Evolutionary conservation across 2,113 vertebrate genomes (phyloP).

Genomic region (Meleagris gallopavo): DNA sequence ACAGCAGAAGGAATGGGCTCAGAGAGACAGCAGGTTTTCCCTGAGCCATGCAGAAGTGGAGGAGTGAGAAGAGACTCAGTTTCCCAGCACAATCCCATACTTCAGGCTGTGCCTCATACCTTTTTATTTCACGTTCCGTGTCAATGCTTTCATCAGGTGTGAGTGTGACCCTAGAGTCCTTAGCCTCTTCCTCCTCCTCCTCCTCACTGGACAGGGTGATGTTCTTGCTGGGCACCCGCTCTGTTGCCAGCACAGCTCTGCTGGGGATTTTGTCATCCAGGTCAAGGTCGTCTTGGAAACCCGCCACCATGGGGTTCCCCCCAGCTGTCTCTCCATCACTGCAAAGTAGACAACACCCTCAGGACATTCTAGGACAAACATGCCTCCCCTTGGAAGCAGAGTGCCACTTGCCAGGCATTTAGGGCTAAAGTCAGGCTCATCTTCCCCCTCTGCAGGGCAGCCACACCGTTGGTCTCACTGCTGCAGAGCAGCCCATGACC

Average conservation of each 20-base stretch:
- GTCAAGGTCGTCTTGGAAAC: constrained; percentile 93
- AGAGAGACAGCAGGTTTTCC: background rate
- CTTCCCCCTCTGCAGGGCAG: accelerated
- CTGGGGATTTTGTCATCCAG: constrained; percentile 81
- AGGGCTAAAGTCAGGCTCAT: background rate
- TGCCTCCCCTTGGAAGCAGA: background rate
- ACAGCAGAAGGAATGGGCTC: background rate
- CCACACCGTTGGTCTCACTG: background rate
- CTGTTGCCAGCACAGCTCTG: constrained; percentile 13
- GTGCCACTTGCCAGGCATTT: background rate
- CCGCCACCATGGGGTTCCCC: constrained; percentile 92
- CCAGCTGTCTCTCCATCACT: constrained; percentile 85
- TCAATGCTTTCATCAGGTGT: constrained; percentile 22
- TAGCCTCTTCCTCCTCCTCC: constrained; percentile 64
- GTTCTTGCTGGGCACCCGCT: constrained; percentile 78
- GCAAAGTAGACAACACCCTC: background rate
- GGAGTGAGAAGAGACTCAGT: background rate
- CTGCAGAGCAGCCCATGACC: background rate
- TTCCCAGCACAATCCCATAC: background rate
- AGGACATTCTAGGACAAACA: background rate
- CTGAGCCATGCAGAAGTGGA: background rate
- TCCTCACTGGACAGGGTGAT: constrained; percentile 88
- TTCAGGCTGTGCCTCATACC: constrained; percentile 72
- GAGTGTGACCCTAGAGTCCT: background rate
- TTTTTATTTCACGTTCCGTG: constrained; percentile 69